Conservation (phyloP, 1,140 invertebrate genomes). For the Brachionus plicatilis region DNA sequence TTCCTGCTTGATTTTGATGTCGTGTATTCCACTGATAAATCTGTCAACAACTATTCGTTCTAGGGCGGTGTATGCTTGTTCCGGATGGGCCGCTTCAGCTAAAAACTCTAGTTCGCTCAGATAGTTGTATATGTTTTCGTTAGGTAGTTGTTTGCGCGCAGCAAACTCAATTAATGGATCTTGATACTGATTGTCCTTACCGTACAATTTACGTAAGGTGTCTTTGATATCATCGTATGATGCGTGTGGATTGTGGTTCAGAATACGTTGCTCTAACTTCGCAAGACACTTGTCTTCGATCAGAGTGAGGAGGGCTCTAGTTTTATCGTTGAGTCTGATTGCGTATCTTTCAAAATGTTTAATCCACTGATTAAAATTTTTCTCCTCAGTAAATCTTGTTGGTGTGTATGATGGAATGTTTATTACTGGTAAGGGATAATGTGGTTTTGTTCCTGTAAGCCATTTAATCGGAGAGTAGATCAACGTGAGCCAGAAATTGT, state of each 20-base stretch:
- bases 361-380: too few species aligned
- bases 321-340: too few species aligned
- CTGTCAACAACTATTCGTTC: slow-evolving; percentile 5
- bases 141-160: background rate
- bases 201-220: background rate
- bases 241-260: background rate
- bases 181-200: too few species aligned
- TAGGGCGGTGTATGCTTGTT: background rate
- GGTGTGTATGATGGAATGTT: too few species aligned
- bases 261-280: background rate
- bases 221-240: background rate
- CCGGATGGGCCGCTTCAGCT: background rate
- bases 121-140: slow-evolving; percentile 19
- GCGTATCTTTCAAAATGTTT: too few species aligned
- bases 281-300: background rate
- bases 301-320: background rate
- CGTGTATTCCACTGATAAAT: background rate
- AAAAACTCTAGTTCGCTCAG: background rate
- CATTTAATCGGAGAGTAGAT: too few species aligned
- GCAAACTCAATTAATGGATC: slow-evolving; percentile 21
- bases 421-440: too few species aligned
- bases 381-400: too few species aligned
- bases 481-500: background rate
- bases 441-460: too few species aligned
- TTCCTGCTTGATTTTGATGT: slow-evolving; percentile 11